A percentile compares a stretch with the other conserved stretches of the same genome.
phyloP scores from a whole-genome alignment of 37 sponge, comb jelly and placozoan genomes.

The Mnemiopsis leidyi region DNA sequence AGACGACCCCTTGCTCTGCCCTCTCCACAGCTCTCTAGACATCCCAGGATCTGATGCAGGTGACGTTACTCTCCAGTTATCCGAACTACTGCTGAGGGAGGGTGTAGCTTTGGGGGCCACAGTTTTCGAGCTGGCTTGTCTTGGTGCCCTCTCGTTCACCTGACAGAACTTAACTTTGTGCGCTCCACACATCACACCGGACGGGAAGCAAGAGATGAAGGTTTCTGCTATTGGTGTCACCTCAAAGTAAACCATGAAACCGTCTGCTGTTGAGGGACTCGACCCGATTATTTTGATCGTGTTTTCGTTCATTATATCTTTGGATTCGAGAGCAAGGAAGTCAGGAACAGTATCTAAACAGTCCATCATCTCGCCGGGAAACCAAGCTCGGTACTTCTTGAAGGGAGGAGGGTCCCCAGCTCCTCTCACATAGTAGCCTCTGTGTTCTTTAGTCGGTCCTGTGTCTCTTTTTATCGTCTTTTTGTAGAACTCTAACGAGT shows the following conservation, averaged over 20 bases:
- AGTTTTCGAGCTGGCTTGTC: not conserved
- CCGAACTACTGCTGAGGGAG: not conserved
- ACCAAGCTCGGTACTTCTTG: conserved; percentile 7
- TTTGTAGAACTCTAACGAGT: not conserved
- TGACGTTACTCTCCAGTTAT: not conserved
- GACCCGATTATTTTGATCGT: not conserved
- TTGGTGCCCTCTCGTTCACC: not conserved
- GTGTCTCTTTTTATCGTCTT: not conserved
- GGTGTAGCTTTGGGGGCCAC: not conserved
- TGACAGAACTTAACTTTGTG: not conserved
- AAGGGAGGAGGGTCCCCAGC: conserved; percentile 24
- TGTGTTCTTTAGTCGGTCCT: not conserved
- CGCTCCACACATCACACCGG: not conserved
- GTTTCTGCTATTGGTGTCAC: not conserved
- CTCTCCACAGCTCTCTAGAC: not conserved
- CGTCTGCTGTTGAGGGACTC: not conserved
- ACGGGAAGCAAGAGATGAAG: not conserved
- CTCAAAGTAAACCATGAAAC: conserved; percentile 3
- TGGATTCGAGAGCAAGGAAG: not conserved
- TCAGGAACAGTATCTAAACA: not conserved
- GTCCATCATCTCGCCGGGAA: conserved; percentile 8
- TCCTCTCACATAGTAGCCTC: not conserved
- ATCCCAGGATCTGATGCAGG: not conserved
- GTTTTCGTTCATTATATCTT: not conserved
- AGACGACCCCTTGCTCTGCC: not conserved